Evolutionary conservation across 2,113 vertebrate species (phyloP).

Genomic region (Elaphurus davidianus): DNA sequence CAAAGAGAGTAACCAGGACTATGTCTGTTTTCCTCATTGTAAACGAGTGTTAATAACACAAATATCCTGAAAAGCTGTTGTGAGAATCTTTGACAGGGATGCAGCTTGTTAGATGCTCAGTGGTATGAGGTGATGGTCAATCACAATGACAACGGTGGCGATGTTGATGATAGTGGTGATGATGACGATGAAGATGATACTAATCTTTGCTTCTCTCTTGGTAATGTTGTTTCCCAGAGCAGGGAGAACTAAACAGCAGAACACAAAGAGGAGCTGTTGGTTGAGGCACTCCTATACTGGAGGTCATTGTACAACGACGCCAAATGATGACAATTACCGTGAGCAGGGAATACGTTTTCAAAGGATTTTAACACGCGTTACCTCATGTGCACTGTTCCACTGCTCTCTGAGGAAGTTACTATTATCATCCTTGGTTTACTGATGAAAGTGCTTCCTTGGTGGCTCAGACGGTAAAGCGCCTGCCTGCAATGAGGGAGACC

Average conservation of each 20-base stretch:
- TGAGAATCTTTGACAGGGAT: background rate
- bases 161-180: rapidly evolving
- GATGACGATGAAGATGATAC: rapidly evolving
- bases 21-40: background rate
- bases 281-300: rapidly evolving
- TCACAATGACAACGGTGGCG: background rate
- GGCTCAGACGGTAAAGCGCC: background rate
- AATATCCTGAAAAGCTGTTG: rapidly evolving
- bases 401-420: background rate
- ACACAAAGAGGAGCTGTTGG: rapidly evolving
- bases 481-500: background rate
- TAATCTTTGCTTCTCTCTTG: too few species aligned
- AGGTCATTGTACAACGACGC: rapidly evolving
- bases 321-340: too few species aligned
- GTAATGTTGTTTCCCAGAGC: background rate
- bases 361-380: background rate
- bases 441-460: background rate
- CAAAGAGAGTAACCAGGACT: background rate
- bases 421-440: background rate
- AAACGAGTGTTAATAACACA: background rate
- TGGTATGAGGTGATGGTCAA: rapidly evolving
- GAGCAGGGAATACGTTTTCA: rapidly evolving
- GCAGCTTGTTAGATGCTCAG: background rate
- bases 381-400: too few species aligned
- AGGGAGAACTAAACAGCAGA: background rate